A percentile compares a stretch with the other conserved stretches of the same genome.
phyloP scores from a whole-genome alignment of 2,113 vertebrate species.

The Polypterus bichir region DNA sequence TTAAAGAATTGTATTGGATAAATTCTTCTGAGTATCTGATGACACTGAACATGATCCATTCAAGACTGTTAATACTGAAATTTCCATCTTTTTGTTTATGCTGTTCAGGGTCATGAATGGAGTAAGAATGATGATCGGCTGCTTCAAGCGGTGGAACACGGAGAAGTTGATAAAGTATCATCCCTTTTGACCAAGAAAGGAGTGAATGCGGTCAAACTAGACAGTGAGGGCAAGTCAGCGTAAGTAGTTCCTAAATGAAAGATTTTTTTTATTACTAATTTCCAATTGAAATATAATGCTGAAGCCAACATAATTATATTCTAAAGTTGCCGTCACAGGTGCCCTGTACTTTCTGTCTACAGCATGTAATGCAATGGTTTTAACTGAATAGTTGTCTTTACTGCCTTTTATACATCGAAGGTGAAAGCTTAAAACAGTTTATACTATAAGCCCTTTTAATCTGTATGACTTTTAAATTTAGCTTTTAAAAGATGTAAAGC shows the following conservation, averaged over 20 bases:
- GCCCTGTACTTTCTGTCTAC: no score
- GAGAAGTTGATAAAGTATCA: constrained; percentile 79
- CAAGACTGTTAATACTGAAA: not conserved
- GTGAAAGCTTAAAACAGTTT: no score
- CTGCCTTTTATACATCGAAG: no score
- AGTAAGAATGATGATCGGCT: constrained; percentile 93
- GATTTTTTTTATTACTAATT: no score
- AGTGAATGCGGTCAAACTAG: constrained; percentile 75
- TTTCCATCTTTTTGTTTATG: constrained; percentile 16
- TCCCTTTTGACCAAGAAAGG: constrained; percentile 87
- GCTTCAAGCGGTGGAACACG: constrained; percentile 86
- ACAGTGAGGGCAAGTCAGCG: constrained; percentile 87
- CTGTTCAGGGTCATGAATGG: constrained; percentile 77
- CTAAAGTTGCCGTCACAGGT: no score
- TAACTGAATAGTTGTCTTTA: no score
- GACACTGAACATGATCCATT: not conserved
- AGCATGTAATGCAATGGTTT: no score
- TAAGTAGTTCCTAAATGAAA: constrained; percentile 46
- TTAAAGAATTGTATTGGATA: not conserved
- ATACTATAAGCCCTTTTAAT: no score
- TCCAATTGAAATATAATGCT: no score
- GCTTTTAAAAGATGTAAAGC: no score
- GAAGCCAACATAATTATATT: no score
- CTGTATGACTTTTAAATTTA: no score
- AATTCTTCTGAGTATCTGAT: not conserved